phyloP scores from a whole-genome alignment of 2,113 vertebrate species.

The Tachysurus fulvidraco region DNA sequence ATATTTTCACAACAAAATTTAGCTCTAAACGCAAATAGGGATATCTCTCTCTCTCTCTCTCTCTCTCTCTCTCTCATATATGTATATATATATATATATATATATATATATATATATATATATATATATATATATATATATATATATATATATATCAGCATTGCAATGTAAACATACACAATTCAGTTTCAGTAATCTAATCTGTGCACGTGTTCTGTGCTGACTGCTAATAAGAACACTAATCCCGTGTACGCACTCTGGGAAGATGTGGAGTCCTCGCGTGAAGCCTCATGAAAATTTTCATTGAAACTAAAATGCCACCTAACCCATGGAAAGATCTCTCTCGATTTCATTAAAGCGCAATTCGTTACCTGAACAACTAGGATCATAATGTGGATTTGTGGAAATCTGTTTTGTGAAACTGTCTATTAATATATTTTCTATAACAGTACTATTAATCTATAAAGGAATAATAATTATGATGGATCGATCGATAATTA shows the following conservation, averaged over 20 bases:
- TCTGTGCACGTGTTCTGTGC: background rate
- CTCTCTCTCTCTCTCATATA: too few species aligned
- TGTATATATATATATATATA: too few species aligned
- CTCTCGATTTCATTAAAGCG: background rate
- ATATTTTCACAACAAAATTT: background rate
- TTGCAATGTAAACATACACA: background rate
- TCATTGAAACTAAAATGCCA: too few species aligned
- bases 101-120: too few species aligned
- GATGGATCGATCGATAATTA: background rate
- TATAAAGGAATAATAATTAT: too few species aligned
- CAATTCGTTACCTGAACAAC: background rate
- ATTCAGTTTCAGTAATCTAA: background rate
- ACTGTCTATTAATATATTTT: background rate
- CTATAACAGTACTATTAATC: too few species aligned
- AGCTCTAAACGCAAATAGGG: too few species aligned
- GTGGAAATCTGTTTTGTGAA: background rate
- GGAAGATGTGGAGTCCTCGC: background rate
- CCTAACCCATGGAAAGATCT: too few species aligned
- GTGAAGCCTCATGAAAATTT: background rate
- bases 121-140: too few species aligned
- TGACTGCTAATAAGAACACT: background rate
- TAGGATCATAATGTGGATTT: background rate
- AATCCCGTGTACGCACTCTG: background rate
- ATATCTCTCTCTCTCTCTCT: too few species aligned
- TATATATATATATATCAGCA: too few species aligned